These are phyloP conservation scores for Micrastur ruficollis DNA, from an alignment of 2,797 vertebrate genomes.

Conservation along the genomic window DNA sequence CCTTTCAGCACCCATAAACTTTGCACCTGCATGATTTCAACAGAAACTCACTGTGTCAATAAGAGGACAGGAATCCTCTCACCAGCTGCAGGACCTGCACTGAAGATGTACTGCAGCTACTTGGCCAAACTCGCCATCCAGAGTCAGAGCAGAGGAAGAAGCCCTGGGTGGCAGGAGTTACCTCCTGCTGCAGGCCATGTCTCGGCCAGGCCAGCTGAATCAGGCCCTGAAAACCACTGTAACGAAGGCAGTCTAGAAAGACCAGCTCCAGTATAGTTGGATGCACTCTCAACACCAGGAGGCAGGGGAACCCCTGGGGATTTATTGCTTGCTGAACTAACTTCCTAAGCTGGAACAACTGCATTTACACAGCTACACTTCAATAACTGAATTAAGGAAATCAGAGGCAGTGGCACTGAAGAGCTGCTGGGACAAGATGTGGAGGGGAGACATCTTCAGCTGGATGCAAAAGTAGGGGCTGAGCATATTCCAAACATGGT, in stretches of 20 bases:
- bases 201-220: not conserved
- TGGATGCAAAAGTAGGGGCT: not conserved
- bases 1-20: not conserved
- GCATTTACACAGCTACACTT: not conserved
- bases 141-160: not conserved
- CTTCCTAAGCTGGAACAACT: not conserved
- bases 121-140: not conserved
- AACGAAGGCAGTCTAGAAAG: not conserved
- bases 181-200: not conserved
- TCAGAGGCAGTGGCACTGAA: not conserved
- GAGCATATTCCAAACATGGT: not conserved
- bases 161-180: not conserved
- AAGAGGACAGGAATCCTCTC: not conserved
- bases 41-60: not conserved
- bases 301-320: not conserved
- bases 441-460: not conserved
- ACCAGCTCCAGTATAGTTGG: not conserved
- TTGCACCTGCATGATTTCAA: not conserved
- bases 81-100: not conserved
- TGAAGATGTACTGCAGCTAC: accelerated
- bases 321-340: not conserved
- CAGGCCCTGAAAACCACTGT: not conserved
- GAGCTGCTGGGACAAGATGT: not conserved
- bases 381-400: not conserved
- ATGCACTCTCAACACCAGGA: not conserved